These are phyloP conservation scores for Sebastes hubbsi DNA, from an alignment of 2,797 vertebrate genomes.

Conservation along the genomic window DNA sequence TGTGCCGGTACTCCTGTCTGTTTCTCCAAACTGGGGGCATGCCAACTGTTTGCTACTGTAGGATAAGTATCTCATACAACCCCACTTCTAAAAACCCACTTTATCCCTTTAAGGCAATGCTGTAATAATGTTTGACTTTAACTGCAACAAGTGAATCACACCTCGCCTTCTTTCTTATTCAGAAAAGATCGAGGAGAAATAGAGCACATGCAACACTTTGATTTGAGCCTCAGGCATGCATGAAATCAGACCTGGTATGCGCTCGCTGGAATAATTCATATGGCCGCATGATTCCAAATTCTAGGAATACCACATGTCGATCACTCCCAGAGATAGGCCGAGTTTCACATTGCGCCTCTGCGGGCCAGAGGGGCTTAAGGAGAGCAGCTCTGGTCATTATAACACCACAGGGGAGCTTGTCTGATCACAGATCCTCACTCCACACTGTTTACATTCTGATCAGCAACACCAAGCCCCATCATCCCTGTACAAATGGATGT, in stretches of 20 bases:
- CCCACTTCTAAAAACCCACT: neutral
- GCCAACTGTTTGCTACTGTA: neutral
- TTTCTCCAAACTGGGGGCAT: neutral
- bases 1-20: neutral
- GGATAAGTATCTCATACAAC: neutral
- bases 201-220: conserved; percentile 33
- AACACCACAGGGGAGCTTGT: conserved; percentile 35
- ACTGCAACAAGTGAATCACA: neutral
- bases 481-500: conserved; percentile 35
- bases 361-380: conserved; percentile 22
- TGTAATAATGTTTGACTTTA: neutral
- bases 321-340: conserved; percentile 61
- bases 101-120: neutral
- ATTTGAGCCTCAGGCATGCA: conserved; percentile 64
- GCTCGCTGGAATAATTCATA: conserved; percentile 69
- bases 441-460: conserved; percentile 58
- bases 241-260: conserved; percentile 74
- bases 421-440: conserved; percentile 39
- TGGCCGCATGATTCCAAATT: conserved; percentile 66
- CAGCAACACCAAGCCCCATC: conserved; percentile 44
- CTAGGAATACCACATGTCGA: conserved; percentile 74
- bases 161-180: conserved; percentile 1
- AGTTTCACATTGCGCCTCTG: conserved; percentile 52
- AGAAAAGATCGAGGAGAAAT: neutral
- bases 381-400: conserved; percentile 42